Conservation (phyloP, 2,888 invertebrate species). For the Hedychridium roseum region DNA sequence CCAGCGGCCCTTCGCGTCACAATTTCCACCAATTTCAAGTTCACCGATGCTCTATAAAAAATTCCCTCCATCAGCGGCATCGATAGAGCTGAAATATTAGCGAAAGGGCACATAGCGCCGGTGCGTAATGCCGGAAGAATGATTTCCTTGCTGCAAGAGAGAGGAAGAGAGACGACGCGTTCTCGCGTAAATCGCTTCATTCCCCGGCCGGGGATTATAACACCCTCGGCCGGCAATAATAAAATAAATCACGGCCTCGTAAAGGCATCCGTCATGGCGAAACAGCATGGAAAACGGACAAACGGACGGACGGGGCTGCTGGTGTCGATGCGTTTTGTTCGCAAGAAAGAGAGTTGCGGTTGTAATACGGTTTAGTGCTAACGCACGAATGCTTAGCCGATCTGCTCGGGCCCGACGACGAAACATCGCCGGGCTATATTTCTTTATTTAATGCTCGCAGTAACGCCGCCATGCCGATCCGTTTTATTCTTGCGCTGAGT, state of each 20-base stretch:
- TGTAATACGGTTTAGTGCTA: constrained; percentile 56
- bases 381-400: constrained; percentile 53
- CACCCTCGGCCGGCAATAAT: constrained; percentile 47
- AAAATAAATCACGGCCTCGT: constrained; percentile 60
- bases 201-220: constrained; percentile 44
- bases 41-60: too few species aligned
- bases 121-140: too few species aligned
- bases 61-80: too few species aligned
- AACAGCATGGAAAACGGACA: constrained; percentile 27
- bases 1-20: too few species aligned
- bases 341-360: too few species aligned
- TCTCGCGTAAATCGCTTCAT: constrained; percentile 49
- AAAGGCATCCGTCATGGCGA: constrained; percentile 56
- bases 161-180: background rate
- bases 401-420: constrained; percentile 45
- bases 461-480: constrained; percentile 56
- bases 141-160: background rate
- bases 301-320: constrained; percentile 17
- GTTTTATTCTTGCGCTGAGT: constrained; percentile 57
- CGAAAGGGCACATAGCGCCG: too few species aligned
- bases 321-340: constrained; percentile 32
- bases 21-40: too few species aligned
- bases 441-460: constrained; percentile 59
- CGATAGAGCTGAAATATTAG: too few species aligned
- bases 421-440: constrained; percentile 51